These are phyloP conservation scores for Mustela lutreola DNA, from an alignment of 2,113 vertebrate species.

Conservation along the genomic window DNA sequence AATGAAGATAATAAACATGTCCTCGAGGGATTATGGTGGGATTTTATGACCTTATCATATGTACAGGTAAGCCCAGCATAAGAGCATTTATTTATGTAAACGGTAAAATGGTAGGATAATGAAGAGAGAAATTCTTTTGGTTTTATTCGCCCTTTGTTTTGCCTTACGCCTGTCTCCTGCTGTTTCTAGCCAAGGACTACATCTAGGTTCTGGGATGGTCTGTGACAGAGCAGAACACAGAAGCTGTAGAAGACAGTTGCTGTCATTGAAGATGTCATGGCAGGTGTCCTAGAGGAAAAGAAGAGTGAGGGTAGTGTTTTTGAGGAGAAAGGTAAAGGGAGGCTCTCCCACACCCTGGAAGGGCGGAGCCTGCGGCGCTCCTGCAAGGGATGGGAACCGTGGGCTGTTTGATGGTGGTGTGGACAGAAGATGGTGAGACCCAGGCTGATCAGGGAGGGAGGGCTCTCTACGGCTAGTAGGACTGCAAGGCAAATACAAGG, in stretches of 20 bases:
- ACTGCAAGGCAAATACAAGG: background rate
- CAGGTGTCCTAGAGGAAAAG: background rate
- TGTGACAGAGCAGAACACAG: background rate
- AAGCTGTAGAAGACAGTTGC: background rate
- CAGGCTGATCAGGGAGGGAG: background rate
- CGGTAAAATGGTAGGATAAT: background rate
- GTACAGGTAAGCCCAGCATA: background rate
- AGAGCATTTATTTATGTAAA: conserved; percentile 4
- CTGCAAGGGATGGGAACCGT: background rate
- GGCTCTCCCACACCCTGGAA: background rate
- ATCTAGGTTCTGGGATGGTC: background rate
- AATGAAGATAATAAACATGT: background rate
- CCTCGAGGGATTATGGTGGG: background rate
- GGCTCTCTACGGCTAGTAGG: background rate
- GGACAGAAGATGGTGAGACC: background rate
- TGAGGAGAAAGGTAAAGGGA: background rate
- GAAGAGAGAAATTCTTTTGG: background rate
- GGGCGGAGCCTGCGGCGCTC: background rate
- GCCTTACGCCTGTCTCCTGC: background rate
- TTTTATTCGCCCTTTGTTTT: background rate
- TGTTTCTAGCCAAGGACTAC: background rate
- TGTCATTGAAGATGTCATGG: background rate
- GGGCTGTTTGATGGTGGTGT: background rate
- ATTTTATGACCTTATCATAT: background rate
- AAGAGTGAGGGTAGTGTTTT: background rate